These are phyloP conservation scores for Halcyon malimbica DNA, from an alignment of 2,113 vertebrate species.

Conservation along the genomic window DNA sequence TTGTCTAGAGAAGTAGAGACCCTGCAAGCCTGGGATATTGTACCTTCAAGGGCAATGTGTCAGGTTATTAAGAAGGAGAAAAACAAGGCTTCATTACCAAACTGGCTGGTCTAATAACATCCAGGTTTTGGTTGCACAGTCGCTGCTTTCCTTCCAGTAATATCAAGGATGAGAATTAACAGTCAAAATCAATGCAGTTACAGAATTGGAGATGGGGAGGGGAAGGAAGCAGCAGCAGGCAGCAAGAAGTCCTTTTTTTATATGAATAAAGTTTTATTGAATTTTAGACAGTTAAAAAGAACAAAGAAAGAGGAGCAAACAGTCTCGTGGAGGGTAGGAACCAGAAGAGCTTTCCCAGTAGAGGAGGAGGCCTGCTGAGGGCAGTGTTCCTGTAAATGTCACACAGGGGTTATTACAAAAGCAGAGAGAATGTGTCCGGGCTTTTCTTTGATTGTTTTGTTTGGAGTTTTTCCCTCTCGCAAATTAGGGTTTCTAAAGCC, in stretches of 20 bases:
- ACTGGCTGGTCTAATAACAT: not conserved
- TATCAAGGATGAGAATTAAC: not conserved
- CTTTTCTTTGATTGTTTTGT: not conserved
- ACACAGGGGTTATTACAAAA: constrained; percentile 68
- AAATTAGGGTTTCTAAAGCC: constrained; percentile 14
- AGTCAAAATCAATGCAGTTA: not conserved
- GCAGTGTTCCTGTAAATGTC: constrained; percentile 62
- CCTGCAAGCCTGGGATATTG: not conserved
- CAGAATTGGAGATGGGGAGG: not conserved
- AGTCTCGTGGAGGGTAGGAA: constrained; percentile 60
- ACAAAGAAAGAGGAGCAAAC: constrained; percentile 78
- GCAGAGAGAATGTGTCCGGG: constrained; percentile 41
- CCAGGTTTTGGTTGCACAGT: not conserved
- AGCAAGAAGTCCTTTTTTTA: constrained; percentile 47
- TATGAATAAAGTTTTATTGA: constrained; percentile 84
- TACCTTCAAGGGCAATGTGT: not conserved
- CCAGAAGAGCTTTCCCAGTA: constrained; percentile 49
- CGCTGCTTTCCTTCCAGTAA: not conserved
- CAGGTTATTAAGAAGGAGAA: not conserved
- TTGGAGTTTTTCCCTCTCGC: not conserved
- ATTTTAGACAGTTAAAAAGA: constrained; percentile 83
- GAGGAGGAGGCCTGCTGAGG: constrained; percentile 22
- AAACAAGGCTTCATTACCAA: not conserved
- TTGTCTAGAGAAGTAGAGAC: not conserved
- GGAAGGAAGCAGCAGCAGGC: not conserved